Evolutionary conservation across 2,797 vertebrate species (phyloP).

Genomic region (Spinus olivaceus): DNA sequence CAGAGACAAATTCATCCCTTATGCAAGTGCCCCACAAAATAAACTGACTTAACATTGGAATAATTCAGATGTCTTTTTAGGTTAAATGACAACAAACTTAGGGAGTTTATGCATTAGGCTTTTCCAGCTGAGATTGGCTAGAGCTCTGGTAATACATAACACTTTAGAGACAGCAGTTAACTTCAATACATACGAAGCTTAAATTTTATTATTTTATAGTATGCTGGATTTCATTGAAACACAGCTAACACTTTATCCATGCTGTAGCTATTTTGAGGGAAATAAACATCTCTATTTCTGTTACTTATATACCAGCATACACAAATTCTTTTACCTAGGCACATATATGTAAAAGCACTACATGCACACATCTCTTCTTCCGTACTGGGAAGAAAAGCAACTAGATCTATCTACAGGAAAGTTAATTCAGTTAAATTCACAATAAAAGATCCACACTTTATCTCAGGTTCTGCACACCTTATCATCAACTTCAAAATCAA

Average conservation of each 20-base stretch:
- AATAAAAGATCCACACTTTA: neutral
- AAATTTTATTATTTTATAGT: neutral
- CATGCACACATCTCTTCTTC: neutral
- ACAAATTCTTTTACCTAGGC: neutral
- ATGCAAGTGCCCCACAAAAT: neutral
- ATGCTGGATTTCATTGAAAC: neutral
- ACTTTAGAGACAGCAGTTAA: neutral
- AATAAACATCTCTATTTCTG: neutral
- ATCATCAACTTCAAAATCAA: neutral
- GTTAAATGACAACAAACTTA: neutral
- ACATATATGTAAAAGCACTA: neutral
- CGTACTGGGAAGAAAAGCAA: neutral
- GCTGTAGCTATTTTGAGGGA: neutral
- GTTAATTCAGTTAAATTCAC: slow-evolving; percentile 6
- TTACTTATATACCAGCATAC: neutral
- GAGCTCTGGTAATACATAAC: neutral
- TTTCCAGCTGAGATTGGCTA: neutral
- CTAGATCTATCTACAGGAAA: neutral
- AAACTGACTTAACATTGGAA: neutral
- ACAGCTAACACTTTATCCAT: neutral
- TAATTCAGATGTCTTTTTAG: neutral
- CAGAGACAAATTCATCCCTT: neutral
- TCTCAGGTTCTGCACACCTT: neutral
- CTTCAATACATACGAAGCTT: neutral
- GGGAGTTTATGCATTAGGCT: neutral